Evolutionary conservation across 1,140 invertebrate genomes (phyloP).

Genomic region (Eriosoma lanigerum): DNA sequence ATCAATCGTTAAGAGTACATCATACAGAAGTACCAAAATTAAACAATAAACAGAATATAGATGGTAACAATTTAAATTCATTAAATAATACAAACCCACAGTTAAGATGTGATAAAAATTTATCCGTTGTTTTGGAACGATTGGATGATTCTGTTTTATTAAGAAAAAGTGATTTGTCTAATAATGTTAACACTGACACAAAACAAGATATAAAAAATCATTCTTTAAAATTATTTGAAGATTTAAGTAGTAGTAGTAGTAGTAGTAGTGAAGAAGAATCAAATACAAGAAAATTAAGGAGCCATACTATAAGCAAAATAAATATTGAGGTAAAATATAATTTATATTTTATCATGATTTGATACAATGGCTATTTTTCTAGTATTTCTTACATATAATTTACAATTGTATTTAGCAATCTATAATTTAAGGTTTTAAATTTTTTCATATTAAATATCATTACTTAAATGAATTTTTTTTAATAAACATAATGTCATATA

Average conservation of each 20-base stretch:
- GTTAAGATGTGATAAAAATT: background rate
- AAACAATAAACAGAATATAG: background rate
- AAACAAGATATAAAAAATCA: background rate
- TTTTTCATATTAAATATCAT: too few species aligned
- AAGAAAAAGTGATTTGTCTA: background rate
- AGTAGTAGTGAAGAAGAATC: background rate
- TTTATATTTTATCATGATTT: background rate
- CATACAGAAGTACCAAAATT: background rate
- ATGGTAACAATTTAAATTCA: background rate
- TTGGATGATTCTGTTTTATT: background rate
- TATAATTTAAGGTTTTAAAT: too few species aligned
- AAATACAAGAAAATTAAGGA: background rate
- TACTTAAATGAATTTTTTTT: too few species aligned
- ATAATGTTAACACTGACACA: background rate
- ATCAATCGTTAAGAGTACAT: background rate
- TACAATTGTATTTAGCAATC: too few species aligned
- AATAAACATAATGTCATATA: too few species aligned
- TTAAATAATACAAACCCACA: background rate
- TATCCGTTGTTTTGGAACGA: background rate
- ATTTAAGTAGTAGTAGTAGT: background rate
- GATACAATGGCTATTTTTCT: background rate
- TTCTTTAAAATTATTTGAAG: conserved; percentile 24
- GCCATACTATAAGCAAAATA: background rate
- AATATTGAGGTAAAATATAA: background rate
- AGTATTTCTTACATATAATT: too few species aligned